These are phyloP conservation scores for Rhinolophus sinicus DNA, from an alignment of 2,113 vertebrate species.

Conservation along the genomic window DNA sequence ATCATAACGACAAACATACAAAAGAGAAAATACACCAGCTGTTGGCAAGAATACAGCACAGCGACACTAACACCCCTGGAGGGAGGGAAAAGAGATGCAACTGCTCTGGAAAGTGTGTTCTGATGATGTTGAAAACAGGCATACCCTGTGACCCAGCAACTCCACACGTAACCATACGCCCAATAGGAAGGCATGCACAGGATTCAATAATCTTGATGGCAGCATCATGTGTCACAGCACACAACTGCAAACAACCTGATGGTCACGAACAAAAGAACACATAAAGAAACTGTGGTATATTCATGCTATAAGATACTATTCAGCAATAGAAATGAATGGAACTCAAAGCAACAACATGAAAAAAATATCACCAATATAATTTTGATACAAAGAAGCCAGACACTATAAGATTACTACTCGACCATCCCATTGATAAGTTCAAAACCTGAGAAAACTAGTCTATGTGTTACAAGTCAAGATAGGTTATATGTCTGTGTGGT, in stretches of 20 bases:
- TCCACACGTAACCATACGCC: background rate
- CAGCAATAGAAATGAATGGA: background rate
- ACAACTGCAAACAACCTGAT: too few species aligned
- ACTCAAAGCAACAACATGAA: background rate
- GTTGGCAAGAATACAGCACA: fast-evolving
- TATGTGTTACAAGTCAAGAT: background rate
- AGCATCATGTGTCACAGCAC: fast-evolving
- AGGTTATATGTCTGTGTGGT: too few species aligned
- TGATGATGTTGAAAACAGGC: fast-evolving
- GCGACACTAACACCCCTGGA: too few species aligned
- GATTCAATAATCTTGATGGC: fast-evolving
- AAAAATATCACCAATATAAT: background rate
- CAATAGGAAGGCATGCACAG: fast-evolving
- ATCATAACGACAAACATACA: background rate
- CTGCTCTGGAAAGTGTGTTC: background rate
- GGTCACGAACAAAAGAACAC: fast-evolving
- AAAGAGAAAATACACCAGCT: fast-evolving
- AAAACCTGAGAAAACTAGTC: background rate
- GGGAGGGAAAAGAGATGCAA: too few species aligned
- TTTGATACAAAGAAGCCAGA: background rate
- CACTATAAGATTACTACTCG: background rate
- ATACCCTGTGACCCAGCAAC: fast-evolving
- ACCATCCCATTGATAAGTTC: fast-evolving
- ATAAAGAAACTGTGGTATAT: fast-evolving
- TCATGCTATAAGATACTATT: background rate